Conservation (phyloP, 2,113 vertebrate genomes). For the Calidris pugnax region DNA sequence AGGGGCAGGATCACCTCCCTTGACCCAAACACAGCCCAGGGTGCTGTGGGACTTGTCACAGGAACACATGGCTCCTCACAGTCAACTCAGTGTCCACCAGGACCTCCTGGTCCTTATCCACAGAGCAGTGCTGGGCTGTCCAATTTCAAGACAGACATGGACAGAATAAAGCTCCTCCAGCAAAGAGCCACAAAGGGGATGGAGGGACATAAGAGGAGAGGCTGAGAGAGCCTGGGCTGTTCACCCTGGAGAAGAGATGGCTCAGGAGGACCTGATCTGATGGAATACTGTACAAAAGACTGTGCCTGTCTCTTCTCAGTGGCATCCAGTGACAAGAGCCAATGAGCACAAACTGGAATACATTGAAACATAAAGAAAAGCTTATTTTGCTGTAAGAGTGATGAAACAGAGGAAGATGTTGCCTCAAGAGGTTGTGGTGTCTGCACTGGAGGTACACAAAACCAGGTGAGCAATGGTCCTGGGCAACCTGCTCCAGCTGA, state of each 20-base stretch:
- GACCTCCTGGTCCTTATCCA: neutral
- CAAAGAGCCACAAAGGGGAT: neutral
- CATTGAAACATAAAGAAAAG: neutral
- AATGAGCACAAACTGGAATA: neutral
- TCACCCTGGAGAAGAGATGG: neutral
- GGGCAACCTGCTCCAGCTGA: neutral
- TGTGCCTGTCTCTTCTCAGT: neutral
- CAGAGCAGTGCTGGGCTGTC: neutral
- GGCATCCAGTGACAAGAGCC: neutral
- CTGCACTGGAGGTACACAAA: neutral
- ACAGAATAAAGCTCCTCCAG: neutral
- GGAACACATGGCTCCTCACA: neutral
- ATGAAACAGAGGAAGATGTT: fast-evolving
- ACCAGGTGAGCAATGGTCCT: neutral
- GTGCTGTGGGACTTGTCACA: too few species aligned
- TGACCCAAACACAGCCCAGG: fast-evolving
- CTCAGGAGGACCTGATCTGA: neutral
- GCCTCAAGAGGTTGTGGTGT: neutral
- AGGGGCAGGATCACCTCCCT: neutral
- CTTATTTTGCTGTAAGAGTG: neutral
- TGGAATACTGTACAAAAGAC: neutral
- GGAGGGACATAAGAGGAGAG: neutral
- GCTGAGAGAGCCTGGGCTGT: neutral
- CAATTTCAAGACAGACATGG: neutral
- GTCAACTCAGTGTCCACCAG: neutral